Conservation (phyloP, 2,888 invertebrate genomes). For the Nezara viridula region DNA sequence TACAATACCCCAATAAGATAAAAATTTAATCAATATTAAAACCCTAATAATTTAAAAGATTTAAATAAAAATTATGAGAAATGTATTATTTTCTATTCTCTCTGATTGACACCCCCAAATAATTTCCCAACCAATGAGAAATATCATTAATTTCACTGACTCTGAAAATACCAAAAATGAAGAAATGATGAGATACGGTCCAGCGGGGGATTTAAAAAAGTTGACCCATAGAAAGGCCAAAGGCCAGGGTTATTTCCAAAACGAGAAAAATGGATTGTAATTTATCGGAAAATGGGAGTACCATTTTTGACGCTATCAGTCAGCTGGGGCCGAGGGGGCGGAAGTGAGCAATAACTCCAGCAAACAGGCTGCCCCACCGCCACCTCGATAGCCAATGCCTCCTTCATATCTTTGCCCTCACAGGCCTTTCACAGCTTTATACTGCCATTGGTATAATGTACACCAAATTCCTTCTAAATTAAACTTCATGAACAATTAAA, state of each 20-base stretch:
- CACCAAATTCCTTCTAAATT: too few species aligned
- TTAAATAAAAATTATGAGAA: too few species aligned
- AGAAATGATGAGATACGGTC: too few species aligned
- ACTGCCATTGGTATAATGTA: neutral
- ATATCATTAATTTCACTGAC: too few species aligned
- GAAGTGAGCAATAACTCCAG: slow-evolving; percentile 2
- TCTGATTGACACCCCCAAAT: too few species aligned
- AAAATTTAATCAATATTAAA: too few species aligned
- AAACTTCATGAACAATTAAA: too few species aligned
- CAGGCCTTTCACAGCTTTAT: neutral
- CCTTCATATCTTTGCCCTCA: neutral
- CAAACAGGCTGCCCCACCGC: neutral
- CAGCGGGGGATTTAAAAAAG: neutral
- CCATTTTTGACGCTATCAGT: slow-evolving; percentile 9
- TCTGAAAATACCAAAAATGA: too few species aligned
- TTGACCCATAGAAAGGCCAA: neutral
- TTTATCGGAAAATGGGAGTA: neutral
- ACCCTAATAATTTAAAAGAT: too few species aligned
- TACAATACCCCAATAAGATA: too few species aligned
- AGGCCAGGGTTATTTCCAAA: neutral
- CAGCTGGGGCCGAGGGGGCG: neutral
- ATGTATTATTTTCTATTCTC: too few species aligned
- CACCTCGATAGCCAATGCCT: neutral
- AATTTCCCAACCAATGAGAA: too few species aligned
- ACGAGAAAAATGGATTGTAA: neutral